Evolutionary conservation across 2,113 vertebrate genomes (phyloP).

Genomic region (Centropristis striata): DNA sequence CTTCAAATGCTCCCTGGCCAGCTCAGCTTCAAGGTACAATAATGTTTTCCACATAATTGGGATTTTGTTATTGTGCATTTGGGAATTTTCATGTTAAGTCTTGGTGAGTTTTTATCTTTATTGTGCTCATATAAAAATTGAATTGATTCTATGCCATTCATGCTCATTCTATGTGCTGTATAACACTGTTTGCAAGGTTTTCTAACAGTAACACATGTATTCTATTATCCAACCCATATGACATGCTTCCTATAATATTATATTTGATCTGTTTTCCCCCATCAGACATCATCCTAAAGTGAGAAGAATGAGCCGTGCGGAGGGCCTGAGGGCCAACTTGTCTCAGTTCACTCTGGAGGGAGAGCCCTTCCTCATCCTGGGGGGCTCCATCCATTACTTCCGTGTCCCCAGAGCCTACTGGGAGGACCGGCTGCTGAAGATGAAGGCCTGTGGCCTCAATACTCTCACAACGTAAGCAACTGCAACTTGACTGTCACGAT

Average conservation of each 20-base stretch:
- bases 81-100: background rate
- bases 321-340: constrained; percentile 84
- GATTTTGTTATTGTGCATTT: constrained; percentile 30
- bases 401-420: constrained; percentile 90
- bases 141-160: background rate
- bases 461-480: constrained; percentile 92
- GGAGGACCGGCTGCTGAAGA: constrained; percentile 88
- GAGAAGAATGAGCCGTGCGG: constrained; percentile 73
- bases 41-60: constrained; percentile 15
- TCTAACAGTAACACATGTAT: background rate
- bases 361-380: constrained; percentile 87
- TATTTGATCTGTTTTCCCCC: too few species aligned
- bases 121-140: background rate
- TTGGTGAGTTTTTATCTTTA: constrained; percentile 45
- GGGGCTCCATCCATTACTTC: constrained; percentile 94
- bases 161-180: background rate
- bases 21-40: constrained; percentile 39
- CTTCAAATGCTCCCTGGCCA: constrained; percentile 41
- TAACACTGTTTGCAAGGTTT: background rate
- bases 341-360: constrained; percentile 89
- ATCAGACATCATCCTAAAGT: constrained; percentile 2
- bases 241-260: background rate
- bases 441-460: constrained; percentile 90
- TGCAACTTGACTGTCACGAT: background rate
- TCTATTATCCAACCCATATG: background rate